Evolutionary conservation across 1,140 invertebrate genomes (phyloP), one percentile per base, ranked within the genome.

Genomic region (Kradibia gibbosae): DNA sequence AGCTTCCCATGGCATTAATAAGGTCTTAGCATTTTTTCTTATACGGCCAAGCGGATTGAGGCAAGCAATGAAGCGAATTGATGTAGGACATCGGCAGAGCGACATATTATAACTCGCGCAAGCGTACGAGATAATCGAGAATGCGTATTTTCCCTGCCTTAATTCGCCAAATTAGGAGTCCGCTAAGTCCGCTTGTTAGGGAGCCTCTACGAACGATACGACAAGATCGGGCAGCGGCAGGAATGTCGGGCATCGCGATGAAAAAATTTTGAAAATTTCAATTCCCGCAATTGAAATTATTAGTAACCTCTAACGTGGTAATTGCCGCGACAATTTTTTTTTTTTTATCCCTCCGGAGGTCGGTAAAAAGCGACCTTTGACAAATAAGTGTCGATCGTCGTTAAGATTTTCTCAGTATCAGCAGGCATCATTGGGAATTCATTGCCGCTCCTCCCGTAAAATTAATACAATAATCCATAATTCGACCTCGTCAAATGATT

Each of bases 71-170:
- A 34, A 34, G 15, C 77, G 3, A 71, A 57, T 42, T 57, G 55
- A 48, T 48, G 39, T 55, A 48, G n/a, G n/a, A 62, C 70, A 36
- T 73, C 70, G 73, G 5, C 50, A 22, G 5, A n/a, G 20, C 13
- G 70, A 80, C 53, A 67, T 80, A n/a, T n/a, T n/a, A 73, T 80
- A 42, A 80, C 77, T 79, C 36, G 36, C 22, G 45, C 34, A 42
- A 71, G 71, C 71, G 55, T 45, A 79, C 76, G 55, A 71, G 77
- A 45, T 60, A 67, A 45, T 77, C 57, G 34, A 72, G 55, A 8
- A 20, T 31, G 25, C 28, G 60, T 48, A 28, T 50, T 80, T 80
- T 73, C 36, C 55, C 42, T 36, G 53, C 34, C 50, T 80, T 73
- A 72, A 80, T 73, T 73, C 39, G 42, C 62, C 57, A 55, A 80